Percentiles rank a stretch among this genome's conserved stretches.
phyloP scores from a whole-genome alignment of 1,140 invertebrate genomes.

The Drosophila mauritiana region DNA sequence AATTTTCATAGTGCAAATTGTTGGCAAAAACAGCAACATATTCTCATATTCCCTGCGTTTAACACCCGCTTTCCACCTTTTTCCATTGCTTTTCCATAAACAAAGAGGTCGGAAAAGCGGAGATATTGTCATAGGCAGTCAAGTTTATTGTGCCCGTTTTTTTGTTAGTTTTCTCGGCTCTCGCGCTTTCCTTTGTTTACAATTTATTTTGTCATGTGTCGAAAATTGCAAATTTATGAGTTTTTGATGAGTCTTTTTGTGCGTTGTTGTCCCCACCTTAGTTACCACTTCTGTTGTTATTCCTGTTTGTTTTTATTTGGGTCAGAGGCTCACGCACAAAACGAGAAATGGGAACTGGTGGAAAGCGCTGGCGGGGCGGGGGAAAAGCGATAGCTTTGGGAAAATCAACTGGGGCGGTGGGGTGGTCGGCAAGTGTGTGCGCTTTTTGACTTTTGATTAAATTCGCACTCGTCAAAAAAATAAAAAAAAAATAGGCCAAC shows the following conservation, averaged over 20 bases:
- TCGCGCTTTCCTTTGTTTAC: constrained; percentile 65
- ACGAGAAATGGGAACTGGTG: constrained; percentile 31
- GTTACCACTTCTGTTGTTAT: constrained; percentile 27
- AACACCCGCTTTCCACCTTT: constrained; percentile 10
- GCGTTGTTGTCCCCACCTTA: constrained; percentile 44
- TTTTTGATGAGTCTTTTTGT: constrained; percentile 82
- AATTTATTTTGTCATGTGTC: constrained; percentile 82
- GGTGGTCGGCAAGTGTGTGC: constrained; percentile 12
- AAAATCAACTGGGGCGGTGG: constrained; percentile 17
- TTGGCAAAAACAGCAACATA: background rate
- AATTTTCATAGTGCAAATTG: background rate
- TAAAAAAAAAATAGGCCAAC: background rate
- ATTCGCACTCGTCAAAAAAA: constrained; percentile 66
- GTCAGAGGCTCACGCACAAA: constrained; percentile 62
- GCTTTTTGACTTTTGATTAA: constrained; percentile 81
- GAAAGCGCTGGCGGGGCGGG: constrained; percentile 1
- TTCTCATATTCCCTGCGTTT: background rate
- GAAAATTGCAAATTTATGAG: constrained; percentile 82
- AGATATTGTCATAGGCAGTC: constrained; percentile 28
- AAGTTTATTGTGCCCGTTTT: constrained; percentile 49
- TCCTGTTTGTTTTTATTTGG: constrained; percentile 61
- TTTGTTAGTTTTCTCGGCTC: constrained; percentile 24
- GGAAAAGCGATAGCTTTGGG: constrained; percentile 10
- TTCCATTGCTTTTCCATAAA: constrained; percentile 20
- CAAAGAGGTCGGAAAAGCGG: constrained; percentile 6